These are phyloP conservation scores for Thymelicus sylvestris DNA, from an alignment of 2,888 invertebrate species.

Conservation along the genomic window DNA sequence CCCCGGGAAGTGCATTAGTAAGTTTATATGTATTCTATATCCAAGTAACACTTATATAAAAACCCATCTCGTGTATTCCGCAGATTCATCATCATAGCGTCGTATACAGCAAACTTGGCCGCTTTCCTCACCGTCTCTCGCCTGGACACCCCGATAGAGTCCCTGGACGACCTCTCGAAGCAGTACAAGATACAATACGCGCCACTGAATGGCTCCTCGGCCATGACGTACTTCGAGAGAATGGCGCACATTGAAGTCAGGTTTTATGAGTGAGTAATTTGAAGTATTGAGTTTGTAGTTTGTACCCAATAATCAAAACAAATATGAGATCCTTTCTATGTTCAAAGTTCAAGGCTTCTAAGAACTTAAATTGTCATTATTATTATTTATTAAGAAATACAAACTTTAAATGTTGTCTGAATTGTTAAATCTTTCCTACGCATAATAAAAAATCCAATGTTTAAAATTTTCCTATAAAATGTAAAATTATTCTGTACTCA, in stretches of 20 bases:
- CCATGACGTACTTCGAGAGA: conserved; percentile 97
- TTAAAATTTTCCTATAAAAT: neutral
- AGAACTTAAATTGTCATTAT: too few species aligned
- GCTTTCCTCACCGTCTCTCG: conserved; percentile 98
- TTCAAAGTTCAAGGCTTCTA: too few species aligned
- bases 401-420: too few species aligned
- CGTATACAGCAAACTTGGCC: conserved; percentile 98
- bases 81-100: conserved; percentile 98
- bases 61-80: neutral
- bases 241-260: conserved; percentile 98
- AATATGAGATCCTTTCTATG: too few species aligned
- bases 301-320: too few species aligned
- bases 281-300: too few species aligned
- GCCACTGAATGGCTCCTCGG: conserved; percentile 93
- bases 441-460: too few species aligned
- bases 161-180: conserved; percentile 96
- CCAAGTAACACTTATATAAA: too few species aligned
- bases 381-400: too few species aligned
- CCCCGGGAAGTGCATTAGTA: too few species aligned
- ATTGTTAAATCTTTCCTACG: too few species aligned
- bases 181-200: conserved; percentile 99
- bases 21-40: too few species aligned
- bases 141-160: conserved; percentile 96
- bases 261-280: conserved; percentile 93
- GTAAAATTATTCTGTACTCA: neutral